Conservation (phyloP, 2,797 vertebrate species). For the Mormyrus hasselquistii region DNA sequence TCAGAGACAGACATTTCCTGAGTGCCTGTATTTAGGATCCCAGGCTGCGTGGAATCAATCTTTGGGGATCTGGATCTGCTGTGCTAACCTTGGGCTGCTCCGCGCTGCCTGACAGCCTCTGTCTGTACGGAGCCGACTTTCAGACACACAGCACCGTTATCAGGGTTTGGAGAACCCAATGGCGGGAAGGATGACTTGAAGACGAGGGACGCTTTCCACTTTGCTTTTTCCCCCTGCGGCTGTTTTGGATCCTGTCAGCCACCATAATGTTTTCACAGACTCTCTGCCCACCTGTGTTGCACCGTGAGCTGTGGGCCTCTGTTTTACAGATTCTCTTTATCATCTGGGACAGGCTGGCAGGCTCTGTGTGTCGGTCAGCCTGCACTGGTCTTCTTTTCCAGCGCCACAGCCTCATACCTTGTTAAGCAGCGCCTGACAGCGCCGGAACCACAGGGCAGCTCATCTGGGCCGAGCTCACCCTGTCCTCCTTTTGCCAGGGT, state of each 20-base stretch:
- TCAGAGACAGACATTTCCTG: not conserved
- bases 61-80: not conserved
- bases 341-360: not conserved
- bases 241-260: not conserved
- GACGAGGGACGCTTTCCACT: not conserved
- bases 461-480: conserved; percentile 44
- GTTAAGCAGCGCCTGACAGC: not conserved
- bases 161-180: not conserved
- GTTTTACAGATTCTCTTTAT: not conserved
- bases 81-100: not conserved
- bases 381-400: not conserved
- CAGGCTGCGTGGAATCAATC: not conserved
- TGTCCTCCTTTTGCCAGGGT: conserved; percentile 41
- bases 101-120: not conserved
- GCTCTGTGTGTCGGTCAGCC: not conserved
- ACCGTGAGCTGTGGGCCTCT: conserved; percentile 36
- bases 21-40: not conserved
- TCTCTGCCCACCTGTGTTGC: not conserved
- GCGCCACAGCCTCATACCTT: not conserved
- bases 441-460: conserved; percentile 41
- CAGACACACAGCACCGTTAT: not conserved
- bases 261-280: not conserved
- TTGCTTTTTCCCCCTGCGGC: not conserved
- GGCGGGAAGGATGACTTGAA: not conserved
- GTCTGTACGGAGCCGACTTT: not conserved